A percentile compares a stretch with the other conserved stretches of the same genome.
Conservation (phyloP, 2,888 invertebrate species). For the Hydropsyche betteni region DNA sequence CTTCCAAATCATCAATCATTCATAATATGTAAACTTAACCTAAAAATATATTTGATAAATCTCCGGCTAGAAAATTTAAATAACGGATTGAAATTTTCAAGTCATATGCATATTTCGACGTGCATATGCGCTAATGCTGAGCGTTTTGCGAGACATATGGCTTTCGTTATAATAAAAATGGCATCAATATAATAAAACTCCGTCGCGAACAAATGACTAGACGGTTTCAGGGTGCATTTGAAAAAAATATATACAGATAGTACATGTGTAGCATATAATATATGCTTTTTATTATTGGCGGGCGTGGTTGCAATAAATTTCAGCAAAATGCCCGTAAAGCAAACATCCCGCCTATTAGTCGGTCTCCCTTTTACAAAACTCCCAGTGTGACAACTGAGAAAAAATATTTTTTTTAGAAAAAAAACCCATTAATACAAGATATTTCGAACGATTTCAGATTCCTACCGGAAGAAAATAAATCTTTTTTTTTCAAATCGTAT, state of each 20-base stretch:
- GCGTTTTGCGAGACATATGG: slow-evolving; percentile 9
- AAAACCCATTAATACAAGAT: too few species aligned
- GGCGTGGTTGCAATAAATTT: slow-evolving; percentile 68
- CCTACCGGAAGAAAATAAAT: too few species aligned
- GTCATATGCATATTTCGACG: slow-evolving; percentile 1
- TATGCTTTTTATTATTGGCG: slow-evolving; percentile 43
- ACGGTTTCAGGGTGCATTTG: not conserved
- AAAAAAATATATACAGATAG: slow-evolving; percentile 8
- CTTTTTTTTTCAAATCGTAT: not conserved
- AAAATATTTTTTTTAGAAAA: not conserved
- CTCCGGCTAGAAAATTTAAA: not conserved
- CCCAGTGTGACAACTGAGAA: slow-evolving; percentile 18
- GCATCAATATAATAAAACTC: not conserved
- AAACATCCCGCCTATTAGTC: slow-evolving; percentile 61
- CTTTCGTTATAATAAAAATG: slow-evolving; percentile 36
- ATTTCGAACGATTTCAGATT: too few species aligned
- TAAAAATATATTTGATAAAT: not conserved
- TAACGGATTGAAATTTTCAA: not conserved
- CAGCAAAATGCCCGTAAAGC: slow-evolving; percentile 66
- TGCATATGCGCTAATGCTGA: slow-evolving; percentile 2
- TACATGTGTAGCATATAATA: not conserved
- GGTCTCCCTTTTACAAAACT: slow-evolving; percentile 32
- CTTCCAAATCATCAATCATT: too few species aligned
- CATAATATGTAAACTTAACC: too few species aligned
- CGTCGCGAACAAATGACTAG: slow-evolving; percentile 24